Percentiles rank a stretch among this genome's conserved stretches.
phyloP scores from a whole-genome alignment of 2,888 invertebrate species.

The Himalopsyche kuldschensis region DNA sequence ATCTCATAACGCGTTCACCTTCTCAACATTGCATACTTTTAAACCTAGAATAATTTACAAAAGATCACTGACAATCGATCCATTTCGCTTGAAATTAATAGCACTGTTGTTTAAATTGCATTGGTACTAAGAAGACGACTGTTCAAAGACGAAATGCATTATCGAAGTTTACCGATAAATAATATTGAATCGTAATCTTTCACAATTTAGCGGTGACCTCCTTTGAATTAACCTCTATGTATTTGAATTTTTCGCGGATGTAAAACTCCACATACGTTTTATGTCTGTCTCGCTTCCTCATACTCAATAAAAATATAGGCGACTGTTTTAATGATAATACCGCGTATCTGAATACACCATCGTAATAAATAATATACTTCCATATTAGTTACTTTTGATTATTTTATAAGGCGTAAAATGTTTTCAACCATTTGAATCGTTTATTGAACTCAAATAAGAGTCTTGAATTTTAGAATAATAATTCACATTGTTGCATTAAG shows the following conservation, averaged over 20 bases:
- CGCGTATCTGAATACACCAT: too few species aligned
- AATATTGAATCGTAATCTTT: background rate
- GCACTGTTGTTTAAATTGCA: too few species aligned
- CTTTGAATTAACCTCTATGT: background rate
- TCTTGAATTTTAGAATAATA: too few species aligned
- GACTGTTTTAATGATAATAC: too few species aligned
- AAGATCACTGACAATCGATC: background rate
- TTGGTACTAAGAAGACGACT: background rate
- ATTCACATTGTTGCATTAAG: too few species aligned
- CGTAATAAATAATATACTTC: too few species aligned
- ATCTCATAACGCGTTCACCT: background rate
- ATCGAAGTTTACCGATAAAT: background rate
- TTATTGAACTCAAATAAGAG: too few species aligned
- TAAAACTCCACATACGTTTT: background rate
- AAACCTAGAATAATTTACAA: background rate
- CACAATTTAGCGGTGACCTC: background rate
- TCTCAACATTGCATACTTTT: background rate
- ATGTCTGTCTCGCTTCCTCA: background rate
- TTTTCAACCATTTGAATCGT: too few species aligned
- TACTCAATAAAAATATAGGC: too few species aligned
- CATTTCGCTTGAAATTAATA: too few species aligned
- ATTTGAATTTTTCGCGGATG: background rate
- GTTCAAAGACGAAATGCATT: background rate
- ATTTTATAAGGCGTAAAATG: too few species aligned
- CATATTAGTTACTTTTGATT: too few species aligned